Percentiles rank a stretch among this genome's conserved stretches.
These are phyloP conservation scores for Anguilla pacifica DNA, from an alignment of 2,797 vertebrate species.

Conservation along the genomic window DNA sequence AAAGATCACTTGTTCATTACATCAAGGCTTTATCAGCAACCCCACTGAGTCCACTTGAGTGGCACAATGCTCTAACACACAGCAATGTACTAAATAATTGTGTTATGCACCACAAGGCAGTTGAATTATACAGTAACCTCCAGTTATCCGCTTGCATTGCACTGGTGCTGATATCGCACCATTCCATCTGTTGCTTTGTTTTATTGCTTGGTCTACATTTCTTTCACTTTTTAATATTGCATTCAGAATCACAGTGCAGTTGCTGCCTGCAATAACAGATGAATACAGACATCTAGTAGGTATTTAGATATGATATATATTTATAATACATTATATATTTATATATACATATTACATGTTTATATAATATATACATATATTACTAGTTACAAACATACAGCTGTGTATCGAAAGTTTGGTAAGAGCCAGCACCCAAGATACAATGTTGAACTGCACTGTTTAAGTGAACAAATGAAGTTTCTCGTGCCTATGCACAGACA, in stretches of 20 bases:
- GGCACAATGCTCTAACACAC: background rate
- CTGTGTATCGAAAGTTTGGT: background rate
- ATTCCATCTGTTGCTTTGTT: background rate
- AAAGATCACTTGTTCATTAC: conserved; percentile 20
- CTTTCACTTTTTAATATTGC: background rate
- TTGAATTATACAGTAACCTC: background rate
- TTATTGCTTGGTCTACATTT: background rate
- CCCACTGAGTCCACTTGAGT: background rate
- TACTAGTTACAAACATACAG: background rate
- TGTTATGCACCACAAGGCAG: background rate
- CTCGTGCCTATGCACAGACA: background rate
- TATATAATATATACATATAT: no score
- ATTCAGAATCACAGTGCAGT: background rate
- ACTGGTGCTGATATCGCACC: background rate
- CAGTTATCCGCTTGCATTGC: background rate
- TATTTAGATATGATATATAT: background rate
- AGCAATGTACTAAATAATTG: conserved; percentile 4
- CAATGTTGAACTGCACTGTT: background rate
- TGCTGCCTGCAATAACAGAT: background rate
- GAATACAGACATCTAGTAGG: background rate
- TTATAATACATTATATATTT: background rate
- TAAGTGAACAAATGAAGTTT: background rate
- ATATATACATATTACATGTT: no score
- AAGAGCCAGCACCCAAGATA: background rate
- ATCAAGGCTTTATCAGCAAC: conserved; percentile 17